Evolutionary conservation across 2,888 invertebrate genomes (phyloP), one percentile per base, ranked within the genome.

Genomic region (Eremobia ochroleuca): DNA sequence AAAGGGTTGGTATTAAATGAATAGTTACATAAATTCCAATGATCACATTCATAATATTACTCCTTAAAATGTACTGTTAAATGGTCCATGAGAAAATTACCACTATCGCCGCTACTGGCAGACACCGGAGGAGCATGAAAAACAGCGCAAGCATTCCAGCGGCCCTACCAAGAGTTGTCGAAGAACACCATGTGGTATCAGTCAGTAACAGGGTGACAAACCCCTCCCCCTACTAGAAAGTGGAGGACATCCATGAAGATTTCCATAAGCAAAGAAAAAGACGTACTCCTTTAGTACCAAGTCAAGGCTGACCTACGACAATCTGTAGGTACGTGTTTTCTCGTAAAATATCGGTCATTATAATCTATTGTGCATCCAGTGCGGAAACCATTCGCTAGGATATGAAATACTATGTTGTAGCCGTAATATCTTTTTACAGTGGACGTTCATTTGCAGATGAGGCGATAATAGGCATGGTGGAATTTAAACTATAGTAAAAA

Each of bases 281-380:
- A 21, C 21, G 1, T 5, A 21, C 43, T 43, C 4, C 21, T 66
- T 31, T 2, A 31, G 15, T 25, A 34, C 1, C 31, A 11, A 49
- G 28, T 31, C 18, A 49, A 76, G 11, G n/a, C 37, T 59, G 62
- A 75, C 82, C 80, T 83, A 71, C 31, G 37, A 62, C 70, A 81
- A 77, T 40, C 21, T 49, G 13, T 62, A 21, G 9, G 61, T 66
- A 70, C 70, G 70, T 68, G 55, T 59, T 37, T 34, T 40, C 25
- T 74, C 18, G 43, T 73, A 69, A 58, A 79, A 74, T 49, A 58
- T 52, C 11, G 6, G 28, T 58, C 15, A 62, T 37, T 55, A 40
- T 55, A 6, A 59, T 64, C 49, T 66, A 43, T 65, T 65, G 58
- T 71, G 25, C 52, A 25, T 21, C 9, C 37, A 49, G 34, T 28